Percentiles rank a stretch among this genome's conserved stretches.
Conservation (phyloP, 2,797 vertebrate genomes). For the Orestias chungarensis region DNA sequence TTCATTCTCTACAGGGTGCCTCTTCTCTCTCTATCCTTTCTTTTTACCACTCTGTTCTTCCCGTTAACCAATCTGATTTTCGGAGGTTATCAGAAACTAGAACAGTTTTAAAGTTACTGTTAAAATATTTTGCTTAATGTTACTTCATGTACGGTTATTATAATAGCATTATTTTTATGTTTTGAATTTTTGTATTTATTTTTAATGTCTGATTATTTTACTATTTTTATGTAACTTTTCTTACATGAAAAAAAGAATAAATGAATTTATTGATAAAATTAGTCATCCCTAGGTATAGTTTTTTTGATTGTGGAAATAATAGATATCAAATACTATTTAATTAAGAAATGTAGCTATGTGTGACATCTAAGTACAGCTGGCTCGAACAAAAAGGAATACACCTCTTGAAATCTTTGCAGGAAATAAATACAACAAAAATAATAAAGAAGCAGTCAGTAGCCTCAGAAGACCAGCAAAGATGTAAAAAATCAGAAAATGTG, state of each 20-base stretch:
- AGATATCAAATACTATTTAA: not conserved
- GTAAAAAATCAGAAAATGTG: slow-evolving; percentile 1
- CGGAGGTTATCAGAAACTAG: not conserved
- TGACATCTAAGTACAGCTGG: not conserved
- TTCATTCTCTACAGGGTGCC: slow-evolving; percentile 76
- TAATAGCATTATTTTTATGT: not conserved
- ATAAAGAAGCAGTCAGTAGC: not conserved
- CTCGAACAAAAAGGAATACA: not conserved
- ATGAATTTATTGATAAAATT: slow-evolving; percentile 2
- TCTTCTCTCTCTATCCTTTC: slow-evolving; percentile 61
- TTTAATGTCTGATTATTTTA: not conserved
- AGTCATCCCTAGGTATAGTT: not conserved
- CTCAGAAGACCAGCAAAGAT: not conserved
- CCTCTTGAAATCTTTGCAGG: not conserved
- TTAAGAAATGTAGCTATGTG: not conserved
- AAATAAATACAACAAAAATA: slow-evolving; percentile 2
- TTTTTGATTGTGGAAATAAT: not conserved
- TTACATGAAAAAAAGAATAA: not conserved
- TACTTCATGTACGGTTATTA: not conserved
- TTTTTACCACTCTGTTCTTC: slow-evolving; percentile 65
- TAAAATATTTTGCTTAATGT: slow-evolving; percentile 2
- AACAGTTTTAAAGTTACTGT: slow-evolving; percentile 26
- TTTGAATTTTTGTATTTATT: not conserved
- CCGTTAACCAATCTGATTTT: slow-evolving; percentile 61
- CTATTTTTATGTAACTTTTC: not conserved